Percentiles rank a stretch among this genome's conserved stretches.
Evolutionary conservation across 37 sponge, comb jelly and placozoan genomes (phyloP).

Genomic region (Bolinopsis microptera): DNA sequence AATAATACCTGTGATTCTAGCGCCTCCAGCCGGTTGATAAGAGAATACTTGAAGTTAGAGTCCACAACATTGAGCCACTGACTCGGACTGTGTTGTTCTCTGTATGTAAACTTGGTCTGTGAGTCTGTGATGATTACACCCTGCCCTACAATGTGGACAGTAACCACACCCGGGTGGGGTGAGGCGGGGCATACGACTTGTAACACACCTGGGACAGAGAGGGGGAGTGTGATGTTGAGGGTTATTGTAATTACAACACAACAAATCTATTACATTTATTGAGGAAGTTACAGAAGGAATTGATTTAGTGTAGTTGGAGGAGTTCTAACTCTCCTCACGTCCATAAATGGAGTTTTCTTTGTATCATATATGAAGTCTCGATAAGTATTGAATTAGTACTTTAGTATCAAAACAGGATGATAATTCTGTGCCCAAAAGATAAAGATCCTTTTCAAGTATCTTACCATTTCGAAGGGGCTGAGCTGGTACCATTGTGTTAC

Average conservation of each 20-base stretch:
- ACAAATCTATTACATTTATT: too few relatives aligned
- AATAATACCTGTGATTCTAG: slow-evolving; percentile 46
- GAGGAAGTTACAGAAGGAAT: too few relatives aligned
- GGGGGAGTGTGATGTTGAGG: too few relatives aligned
- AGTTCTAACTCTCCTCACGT: too few relatives aligned
- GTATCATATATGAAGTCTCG: too few relatives aligned
- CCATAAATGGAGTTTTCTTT: too few relatives aligned
- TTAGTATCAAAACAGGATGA: too few relatives aligned
- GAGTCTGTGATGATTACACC: slow-evolving; percentile 15
- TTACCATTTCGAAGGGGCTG: slow-evolving; percentile 14
- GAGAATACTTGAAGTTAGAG: slow-evolving; percentile 39
- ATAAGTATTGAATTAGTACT: too few relatives aligned
- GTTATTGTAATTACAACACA: too few relatives aligned
- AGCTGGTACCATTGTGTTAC: slow-evolving; percentile 30
- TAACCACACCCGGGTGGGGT: slow-evolving; percentile 24
- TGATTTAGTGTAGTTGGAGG: too few relatives aligned
- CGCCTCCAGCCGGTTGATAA: slow-evolving; percentile 53
- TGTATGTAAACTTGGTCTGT: slow-evolving; percentile 32
- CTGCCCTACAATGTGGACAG: slow-evolving; percentile 24
- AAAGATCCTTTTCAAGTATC: too few relatives aligned
- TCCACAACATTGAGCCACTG: slow-evolving; percentile 44
- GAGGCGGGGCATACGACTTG: slow-evolving; percentile 19
- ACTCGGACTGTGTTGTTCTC: slow-evolving; percentile 25
- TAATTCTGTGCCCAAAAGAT: too few relatives aligned
- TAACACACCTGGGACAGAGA: not conserved